Base-by-base conservation (phyloP, 2,888 invertebrate genomes). In the Schizaphis graminum region DNA sequence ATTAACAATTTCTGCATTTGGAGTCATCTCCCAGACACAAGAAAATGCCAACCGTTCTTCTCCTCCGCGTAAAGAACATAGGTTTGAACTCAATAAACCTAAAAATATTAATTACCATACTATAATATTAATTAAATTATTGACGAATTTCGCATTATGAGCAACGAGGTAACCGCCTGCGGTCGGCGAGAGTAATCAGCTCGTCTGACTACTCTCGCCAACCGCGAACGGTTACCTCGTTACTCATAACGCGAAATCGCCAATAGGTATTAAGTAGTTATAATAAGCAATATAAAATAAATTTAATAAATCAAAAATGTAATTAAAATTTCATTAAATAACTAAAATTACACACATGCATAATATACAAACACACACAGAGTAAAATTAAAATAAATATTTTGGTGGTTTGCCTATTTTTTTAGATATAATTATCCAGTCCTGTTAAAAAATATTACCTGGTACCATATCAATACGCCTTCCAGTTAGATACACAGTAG, bases 401-500 rank as follows among this genome's bases (percentile, higher is more conserved):
- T 35, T 67, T n/a, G 5, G 5, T 3, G 35, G 5, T 35, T 67
- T 35, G 8, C 21, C 3, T 41, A 28, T 53, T 53, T 87, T 24
- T 3, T 35, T 4, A 47, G 0, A 67, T 67, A 24, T 35, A 11
- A 49, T 90, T 77, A 47, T 49, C 49, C 3, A 61, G 28, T 56
- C 89, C 77, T 91, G 87, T 92, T 90, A 49, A 35, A 49, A 86
- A 91, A 53, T 95, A 94, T 95, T 95, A 96, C 96, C 96, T 95
- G 96, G 96, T 86, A 98, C 98, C 98, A 98, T 98, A 95, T 98
- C 98, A 95, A 98, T 98, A 95, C 98, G 97, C 95, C 98, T 98
- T 95, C 99, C 99, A 10, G 99, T 98, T 57, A 99, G 96, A 96
- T 99, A 99, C 0, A 99, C 99, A 0, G 99, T 99, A 0, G 99